Base-by-base conservation (phyloP, 1,140 invertebrate genomes). In the Hyphantria cunea region DNA sequence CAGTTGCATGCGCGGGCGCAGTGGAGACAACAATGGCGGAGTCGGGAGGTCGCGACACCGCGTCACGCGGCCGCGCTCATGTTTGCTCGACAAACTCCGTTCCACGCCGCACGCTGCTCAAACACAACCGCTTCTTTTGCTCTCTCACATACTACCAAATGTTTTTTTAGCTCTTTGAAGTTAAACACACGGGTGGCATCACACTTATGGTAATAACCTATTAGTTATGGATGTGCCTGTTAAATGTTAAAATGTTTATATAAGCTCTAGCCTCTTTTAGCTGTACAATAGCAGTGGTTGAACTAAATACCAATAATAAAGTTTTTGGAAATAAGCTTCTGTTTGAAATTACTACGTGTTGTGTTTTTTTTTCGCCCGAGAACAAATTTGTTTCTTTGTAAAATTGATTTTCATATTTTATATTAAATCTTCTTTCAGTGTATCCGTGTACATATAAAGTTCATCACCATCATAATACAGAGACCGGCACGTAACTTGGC, bases 141-240 rank as follows among this genome's bases (percentile, higher is more conserved):
- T 66, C 66, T 70, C 68, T 66, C 68, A 70, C 68, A 70, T 62
- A 70, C 64, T 64, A 70, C 64, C 66, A 66, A 58, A 44, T 9
- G 37, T 39, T 44, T 49, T 59, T 70, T 70, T 48, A 33, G 50
- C 47, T 58, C 45, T 60, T 54, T 37, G 11, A 17, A 34, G 47
- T 42, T 39, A 10, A 17, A 51, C n/a, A 60, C 56, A 60, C 48
- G 37, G 56, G 47, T 59, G n/a, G 55, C 41, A 34, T 50, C 32
- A 44, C n/a, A 44, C 12, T 37, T 42, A 47, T 14, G 42, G 12
- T 33, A 32, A 14, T 33, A 10, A 4, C 25, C 1, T 45, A 34
- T 56, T 34, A 34, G 13, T 48, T 48, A 48, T 44, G n/a, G n/a
- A 13, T 12, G 42, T 44, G 42, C 6, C 0, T n/a, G 9, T 13